phyloP scores from a whole-genome alignment of 2,797 vertebrate genomes.

The Fistularia commersonii region DNA sequence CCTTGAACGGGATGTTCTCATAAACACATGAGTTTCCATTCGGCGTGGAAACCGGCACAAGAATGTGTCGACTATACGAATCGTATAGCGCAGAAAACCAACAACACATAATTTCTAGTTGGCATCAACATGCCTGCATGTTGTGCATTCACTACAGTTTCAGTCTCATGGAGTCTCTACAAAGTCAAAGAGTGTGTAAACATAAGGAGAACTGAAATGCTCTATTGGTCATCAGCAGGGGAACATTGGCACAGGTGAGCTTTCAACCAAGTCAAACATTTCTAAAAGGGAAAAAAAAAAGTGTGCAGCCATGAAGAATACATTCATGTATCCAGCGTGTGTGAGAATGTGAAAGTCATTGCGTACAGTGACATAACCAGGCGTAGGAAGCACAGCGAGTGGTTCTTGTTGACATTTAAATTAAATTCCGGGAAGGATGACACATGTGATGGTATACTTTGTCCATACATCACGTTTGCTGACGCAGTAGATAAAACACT shows the following conservation, averaged over 20 bases:
- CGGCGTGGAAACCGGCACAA: conserved; percentile 11
- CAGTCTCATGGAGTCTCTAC: conserved; percentile 35
- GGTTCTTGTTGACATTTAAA: neutral
- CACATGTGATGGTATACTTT: conserved; percentile 16
- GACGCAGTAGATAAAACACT: conserved; percentile 45
- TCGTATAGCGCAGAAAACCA: conserved; percentile 15
- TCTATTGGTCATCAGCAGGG: conserved; percentile 58
- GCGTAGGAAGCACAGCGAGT: conserved; percentile 20
- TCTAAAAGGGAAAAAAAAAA: conserved; percentile 7
- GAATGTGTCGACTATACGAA: conserved; percentile 14
- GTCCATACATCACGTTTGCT: conserved; percentile 15
- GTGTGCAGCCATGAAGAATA: conserved; percentile 18
- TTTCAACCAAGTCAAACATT: conserved; percentile 40
- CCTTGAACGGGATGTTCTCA: conserved; percentile 8
- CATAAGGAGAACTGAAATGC: conserved; percentile 48
- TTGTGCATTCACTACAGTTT: conserved; percentile 61
- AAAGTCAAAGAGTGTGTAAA: conserved; percentile 58
- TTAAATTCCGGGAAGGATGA: conserved; percentile 25
- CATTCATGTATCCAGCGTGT: conserved; percentile 6
- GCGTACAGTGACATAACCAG: conserved; percentile 29
- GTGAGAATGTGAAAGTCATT: conserved; percentile 23
- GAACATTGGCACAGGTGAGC: conserved; percentile 77
- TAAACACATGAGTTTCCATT: neutral
- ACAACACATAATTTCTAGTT: conserved; percentile 20
- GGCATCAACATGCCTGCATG: conserved; percentile 81